These are phyloP conservation scores for Plectus sambesii DNA, from an alignment of 1,140 invertebrate species.

Conservation along the genomic window DNA sequence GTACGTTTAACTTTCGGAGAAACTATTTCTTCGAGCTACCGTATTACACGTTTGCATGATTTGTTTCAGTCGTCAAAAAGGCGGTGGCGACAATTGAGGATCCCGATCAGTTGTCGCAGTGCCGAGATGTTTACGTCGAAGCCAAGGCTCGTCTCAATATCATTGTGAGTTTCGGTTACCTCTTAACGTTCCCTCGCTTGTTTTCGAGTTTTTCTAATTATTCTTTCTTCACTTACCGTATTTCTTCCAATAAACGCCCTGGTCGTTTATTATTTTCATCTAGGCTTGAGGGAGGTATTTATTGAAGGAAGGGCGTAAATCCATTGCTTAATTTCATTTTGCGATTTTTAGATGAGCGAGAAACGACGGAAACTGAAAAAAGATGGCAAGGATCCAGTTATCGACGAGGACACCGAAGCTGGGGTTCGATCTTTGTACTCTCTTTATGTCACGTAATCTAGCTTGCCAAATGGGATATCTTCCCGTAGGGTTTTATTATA, in stretches of 20 bases:
- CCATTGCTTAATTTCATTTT: conserved; percentile 10
- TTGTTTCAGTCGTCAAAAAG: conserved; percentile 72
- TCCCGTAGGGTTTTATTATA: no score
- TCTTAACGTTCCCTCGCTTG: not conserved
- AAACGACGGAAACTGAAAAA: conserved; percentile 88
- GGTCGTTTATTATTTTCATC: no score
- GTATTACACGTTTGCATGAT: no score
- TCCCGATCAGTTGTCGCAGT: conserved; percentile 81
- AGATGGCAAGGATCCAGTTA: conserved; percentile 64
- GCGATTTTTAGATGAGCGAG: conserved; percentile 64
- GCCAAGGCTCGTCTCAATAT: conserved; percentile 83
- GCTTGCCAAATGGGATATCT: no score
- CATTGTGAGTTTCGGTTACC: conserved; percentile 59
- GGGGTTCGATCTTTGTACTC: no score
- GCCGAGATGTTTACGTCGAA: conserved; percentile 91
- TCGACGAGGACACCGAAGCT: conserved; percentile 85
- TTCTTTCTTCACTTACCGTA: no score
- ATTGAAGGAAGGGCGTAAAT: conserved; percentile 10
- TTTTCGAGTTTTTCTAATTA: conserved; percentile 9
- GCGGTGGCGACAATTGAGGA: conserved; percentile 91
- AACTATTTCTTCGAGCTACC: conserved; percentile 2
- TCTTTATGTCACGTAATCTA: no score
- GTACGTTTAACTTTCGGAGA: conserved; percentile 46
- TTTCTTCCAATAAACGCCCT: no score
- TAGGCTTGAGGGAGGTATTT: no score